Percentiles rank a stretch among this genome's conserved stretches.
Conservation (phyloP, 1,140 invertebrate species). For the Bombus confusus region DNA sequence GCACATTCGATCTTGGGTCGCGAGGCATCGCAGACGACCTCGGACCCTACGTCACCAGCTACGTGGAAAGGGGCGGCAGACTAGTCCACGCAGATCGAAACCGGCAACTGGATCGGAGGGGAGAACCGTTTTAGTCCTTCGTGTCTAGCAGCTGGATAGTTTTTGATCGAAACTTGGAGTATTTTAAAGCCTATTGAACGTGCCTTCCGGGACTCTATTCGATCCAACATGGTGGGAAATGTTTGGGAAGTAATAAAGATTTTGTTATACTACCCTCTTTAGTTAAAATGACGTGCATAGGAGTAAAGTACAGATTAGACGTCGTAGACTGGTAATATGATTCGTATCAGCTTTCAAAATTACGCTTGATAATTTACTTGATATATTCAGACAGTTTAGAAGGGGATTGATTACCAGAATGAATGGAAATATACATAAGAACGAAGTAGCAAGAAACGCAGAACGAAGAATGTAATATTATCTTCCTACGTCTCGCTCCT, state of each 20-base stretch:
- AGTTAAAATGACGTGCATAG: too few relatives aligned
- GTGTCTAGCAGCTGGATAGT: background rate
- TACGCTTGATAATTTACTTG: too few relatives aligned
- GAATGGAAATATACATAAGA: too few relatives aligned
- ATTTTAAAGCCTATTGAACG: too few relatives aligned
- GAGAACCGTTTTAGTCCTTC: background rate
- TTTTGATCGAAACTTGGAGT: background rate
- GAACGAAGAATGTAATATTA: background rate
- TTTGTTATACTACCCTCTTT: too few relatives aligned
- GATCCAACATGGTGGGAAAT: background rate
- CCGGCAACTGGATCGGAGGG: slow-evolving; percentile 32
- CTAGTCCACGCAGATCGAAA: slow-evolving; percentile 34
- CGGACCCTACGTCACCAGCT: slow-evolving; percentile 67
- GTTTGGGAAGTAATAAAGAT: too few relatives aligned
- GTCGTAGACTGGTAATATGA: too few relatives aligned
- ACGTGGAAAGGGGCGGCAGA: slow-evolving; percentile 58
- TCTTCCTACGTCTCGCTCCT: background rate
- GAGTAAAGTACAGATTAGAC: too few relatives aligned
- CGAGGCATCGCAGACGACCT: slow-evolving; percentile 70
- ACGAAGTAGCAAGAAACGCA: background rate
- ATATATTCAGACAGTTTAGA: too few relatives aligned
- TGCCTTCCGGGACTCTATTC: background rate
- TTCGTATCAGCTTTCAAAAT: too few relatives aligned
- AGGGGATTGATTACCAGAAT: too few relatives aligned
- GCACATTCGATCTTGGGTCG: slow-evolving; percentile 81